Conservation (phyloP, 2,888 invertebrate species). For the Tenthredo mesomela region DNA sequence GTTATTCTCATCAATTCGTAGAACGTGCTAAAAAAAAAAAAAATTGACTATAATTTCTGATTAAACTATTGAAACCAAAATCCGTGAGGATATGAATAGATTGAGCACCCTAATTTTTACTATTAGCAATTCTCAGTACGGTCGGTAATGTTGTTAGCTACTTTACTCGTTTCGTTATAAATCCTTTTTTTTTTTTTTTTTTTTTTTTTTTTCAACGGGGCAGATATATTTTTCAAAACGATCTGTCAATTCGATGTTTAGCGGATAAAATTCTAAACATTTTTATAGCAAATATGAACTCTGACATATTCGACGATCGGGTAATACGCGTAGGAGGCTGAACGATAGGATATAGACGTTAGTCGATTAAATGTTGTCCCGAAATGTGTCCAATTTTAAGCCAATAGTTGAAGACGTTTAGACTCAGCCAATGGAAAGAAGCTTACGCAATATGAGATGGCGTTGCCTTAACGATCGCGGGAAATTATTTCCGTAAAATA, state of each 20-base stretch:
- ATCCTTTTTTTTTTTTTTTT: background rate
- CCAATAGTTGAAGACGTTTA: background rate
- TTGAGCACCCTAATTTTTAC: background rate
- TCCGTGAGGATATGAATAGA: background rate
- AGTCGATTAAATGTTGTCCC: background rate
- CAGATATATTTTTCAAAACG: background rate
- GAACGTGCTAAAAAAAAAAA: background rate
- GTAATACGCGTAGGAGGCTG: no score
- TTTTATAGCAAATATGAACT: background rate
- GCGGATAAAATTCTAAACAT: background rate
- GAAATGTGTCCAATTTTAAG: background rate
- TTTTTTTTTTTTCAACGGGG: background rate
- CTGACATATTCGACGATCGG: background rate
- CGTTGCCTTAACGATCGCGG: conserved; percentile 51
- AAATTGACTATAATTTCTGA: background rate
- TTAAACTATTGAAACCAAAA: background rate
- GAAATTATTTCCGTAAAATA: conserved; percentile 50
- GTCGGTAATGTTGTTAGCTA: background rate
- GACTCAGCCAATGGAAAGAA: conserved; percentile 23
- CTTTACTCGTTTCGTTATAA: background rate
- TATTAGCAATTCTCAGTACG: background rate
- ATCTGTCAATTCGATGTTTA: background rate
- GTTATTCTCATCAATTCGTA: background rate
- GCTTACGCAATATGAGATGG: conserved; percentile 48
- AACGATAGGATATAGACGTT: no score